Conservation (phyloP, 2,113 vertebrate genomes). For the Pongo pygmaeus region DNA sequence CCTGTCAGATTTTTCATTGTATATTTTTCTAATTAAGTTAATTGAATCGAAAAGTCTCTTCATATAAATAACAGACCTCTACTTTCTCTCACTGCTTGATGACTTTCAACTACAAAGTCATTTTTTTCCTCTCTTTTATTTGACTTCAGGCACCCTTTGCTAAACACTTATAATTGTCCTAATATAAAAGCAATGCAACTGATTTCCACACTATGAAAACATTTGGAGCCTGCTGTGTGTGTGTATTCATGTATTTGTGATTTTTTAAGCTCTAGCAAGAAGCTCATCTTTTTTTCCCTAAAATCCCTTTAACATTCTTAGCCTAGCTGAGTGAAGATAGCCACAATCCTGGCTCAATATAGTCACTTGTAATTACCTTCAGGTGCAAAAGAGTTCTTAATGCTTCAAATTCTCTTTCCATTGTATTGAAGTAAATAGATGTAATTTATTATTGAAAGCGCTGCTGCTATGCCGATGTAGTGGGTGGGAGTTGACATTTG, state of each 20-base stretch:
- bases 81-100: background rate
- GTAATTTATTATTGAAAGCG: slow-evolving; percentile 75
- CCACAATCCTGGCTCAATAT: background rate
- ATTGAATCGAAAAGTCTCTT: slow-evolving; percentile 26
- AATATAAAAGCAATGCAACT: background rate
- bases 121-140: background rate
- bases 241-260: background rate
- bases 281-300: background rate
- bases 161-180: slow-evolving; percentile 36
- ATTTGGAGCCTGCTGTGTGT: background rate
- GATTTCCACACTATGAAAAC: background rate
- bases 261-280: background rate
- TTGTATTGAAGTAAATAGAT: slow-evolving; percentile 69
- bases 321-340: slow-evolving; percentile 9
- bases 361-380: slow-evolving; percentile 68
- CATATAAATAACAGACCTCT: background rate
- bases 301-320: slow-evolving; percentile 5
- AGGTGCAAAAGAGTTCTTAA: slow-evolving; percentile 69
- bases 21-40: slow-evolving; percentile 39
- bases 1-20: background rate
- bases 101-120: slow-evolving; percentile 20
- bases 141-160: slow-evolving; percentile 2
- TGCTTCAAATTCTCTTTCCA: slow-evolving; percentile 48
- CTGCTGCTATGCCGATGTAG: background rate
- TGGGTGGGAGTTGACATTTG: slow-evolving; percentile 70